Conservation (phyloP, 2,113 vertebrate species). For the Alligator sinensis region DNA sequence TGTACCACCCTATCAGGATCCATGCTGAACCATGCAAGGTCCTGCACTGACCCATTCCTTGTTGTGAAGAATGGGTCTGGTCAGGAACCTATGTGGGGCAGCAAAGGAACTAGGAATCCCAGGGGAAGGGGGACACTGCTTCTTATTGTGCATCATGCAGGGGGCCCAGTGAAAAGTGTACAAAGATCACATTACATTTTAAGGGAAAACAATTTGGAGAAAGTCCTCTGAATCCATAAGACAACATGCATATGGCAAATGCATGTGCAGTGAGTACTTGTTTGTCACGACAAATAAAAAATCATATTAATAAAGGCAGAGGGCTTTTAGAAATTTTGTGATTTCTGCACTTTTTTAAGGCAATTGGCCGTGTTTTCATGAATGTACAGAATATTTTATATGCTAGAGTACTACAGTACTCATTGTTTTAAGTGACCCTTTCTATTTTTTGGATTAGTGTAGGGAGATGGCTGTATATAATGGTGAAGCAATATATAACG, state of each 20-base stretch:
- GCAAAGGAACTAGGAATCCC: no score
- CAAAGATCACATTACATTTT: not conserved
- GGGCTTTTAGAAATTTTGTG: not conserved
- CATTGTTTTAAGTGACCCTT: not conserved
- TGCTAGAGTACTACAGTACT: not conserved
- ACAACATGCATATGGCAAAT: not conserved
- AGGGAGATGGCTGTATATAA: not conserved
- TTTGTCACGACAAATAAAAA: not conserved
- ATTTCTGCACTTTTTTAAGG: conserved; percentile 9
- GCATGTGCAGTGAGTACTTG: not conserved
- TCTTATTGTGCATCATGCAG: not conserved
- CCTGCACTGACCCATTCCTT: no score
- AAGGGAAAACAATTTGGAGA: not conserved
- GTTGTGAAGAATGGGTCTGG: no score
- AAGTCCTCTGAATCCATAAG: not conserved
- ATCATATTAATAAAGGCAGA: not conserved
- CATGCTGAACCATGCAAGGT: no score
- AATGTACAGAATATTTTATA: not conserved
- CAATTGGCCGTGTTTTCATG: not conserved
- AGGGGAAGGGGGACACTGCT: not conserved
- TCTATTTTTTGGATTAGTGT: conserved; percentile 3
- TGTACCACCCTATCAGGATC: no score
- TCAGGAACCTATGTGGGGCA: no score
- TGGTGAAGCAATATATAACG: no score
- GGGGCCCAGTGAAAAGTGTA: not conserved